These are phyloP conservation scores for Coenobita brevimanus DNA, from an alignment of 1,140 invertebrate species.

Conservation along the genomic window DNA sequence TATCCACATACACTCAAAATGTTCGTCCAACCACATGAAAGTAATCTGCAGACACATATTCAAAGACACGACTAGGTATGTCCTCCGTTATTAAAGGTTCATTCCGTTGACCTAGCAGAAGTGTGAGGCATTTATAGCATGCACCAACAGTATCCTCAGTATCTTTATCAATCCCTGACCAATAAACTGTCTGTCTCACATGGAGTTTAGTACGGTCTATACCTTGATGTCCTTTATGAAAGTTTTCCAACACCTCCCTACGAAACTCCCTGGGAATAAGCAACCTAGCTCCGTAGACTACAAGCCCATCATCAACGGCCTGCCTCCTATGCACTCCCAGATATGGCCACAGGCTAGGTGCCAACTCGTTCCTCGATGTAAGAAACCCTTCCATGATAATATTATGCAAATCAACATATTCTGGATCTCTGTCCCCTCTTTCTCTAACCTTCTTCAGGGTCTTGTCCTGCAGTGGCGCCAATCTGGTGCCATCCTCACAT, in stretches of 20 bases:
- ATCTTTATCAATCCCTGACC: conserved; percentile 26
- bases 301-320: background rate
- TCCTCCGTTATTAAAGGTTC: conserved; percentile 18
- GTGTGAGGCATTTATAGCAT: no score
- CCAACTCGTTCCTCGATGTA: background rate
- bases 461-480: no score
- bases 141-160: background rate
- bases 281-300: no score
- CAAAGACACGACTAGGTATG: background rate
- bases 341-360: background rate
- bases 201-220: background rate
- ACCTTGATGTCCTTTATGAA: background rate
- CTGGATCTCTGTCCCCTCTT: no score
- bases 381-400: background rate
- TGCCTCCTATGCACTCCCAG: background rate
- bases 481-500: background rate
- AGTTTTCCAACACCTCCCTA: background rate
- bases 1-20: conserved; percentile 20
- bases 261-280: background rate
- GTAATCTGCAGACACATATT: conserved; percentile 45
- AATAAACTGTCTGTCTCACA: conserved; percentile 10
- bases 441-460: no score
- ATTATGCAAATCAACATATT: no score
- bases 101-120: background rate
- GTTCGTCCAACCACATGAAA: conserved; percentile 15